These are phyloP conservation scores for Parasteatoda tepidariorum DNA, from an alignment of 1,140 invertebrate species.

Conservation along the genomic window DNA sequence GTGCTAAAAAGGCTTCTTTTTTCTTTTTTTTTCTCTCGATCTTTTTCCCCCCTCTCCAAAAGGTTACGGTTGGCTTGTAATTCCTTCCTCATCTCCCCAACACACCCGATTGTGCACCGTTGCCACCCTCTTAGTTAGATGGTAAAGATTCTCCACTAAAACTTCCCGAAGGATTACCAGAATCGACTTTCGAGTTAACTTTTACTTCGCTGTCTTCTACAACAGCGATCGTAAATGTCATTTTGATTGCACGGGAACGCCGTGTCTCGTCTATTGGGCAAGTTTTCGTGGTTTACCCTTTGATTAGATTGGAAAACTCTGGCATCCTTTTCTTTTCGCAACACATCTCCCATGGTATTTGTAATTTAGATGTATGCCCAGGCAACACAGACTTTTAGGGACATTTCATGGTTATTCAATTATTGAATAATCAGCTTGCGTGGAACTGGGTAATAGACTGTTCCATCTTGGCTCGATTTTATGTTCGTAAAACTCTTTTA, in stretches of 20 bases:
- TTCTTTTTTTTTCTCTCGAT: not conserved
- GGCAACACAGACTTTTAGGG: not conserved
- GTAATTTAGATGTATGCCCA: conserved; percentile 11
- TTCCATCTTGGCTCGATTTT: not conserved
- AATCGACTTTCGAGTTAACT: conserved; percentile 41
- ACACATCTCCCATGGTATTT: not conserved
- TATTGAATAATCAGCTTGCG: not conserved
- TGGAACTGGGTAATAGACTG: not conserved
- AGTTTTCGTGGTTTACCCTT: conserved; percentile 15
- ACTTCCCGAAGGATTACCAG: conserved; percentile 18
- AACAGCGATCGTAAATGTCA: conserved; percentile 37
- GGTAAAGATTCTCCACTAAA: conserved; percentile 14
- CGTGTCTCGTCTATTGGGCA: not conserved
- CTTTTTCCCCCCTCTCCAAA: not conserved
- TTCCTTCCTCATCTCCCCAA: not conserved
- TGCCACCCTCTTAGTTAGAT: not conserved
- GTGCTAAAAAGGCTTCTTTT: not conserved
- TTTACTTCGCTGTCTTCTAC: not conserved
- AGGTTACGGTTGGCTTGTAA: not conserved
- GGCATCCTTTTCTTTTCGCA: not conserved
- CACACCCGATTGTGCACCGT: not conserved
- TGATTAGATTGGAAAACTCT: conserved; percentile 25
- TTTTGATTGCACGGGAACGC: conserved; percentile 24
- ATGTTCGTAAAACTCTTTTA: not conserved
- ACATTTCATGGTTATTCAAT: conserved; percentile 3